These are phyloP conservation scores for Amblyjoppa proteus DNA, from an alignment of 2,888 invertebrate genomes.

Conservation along the genomic window DNA sequence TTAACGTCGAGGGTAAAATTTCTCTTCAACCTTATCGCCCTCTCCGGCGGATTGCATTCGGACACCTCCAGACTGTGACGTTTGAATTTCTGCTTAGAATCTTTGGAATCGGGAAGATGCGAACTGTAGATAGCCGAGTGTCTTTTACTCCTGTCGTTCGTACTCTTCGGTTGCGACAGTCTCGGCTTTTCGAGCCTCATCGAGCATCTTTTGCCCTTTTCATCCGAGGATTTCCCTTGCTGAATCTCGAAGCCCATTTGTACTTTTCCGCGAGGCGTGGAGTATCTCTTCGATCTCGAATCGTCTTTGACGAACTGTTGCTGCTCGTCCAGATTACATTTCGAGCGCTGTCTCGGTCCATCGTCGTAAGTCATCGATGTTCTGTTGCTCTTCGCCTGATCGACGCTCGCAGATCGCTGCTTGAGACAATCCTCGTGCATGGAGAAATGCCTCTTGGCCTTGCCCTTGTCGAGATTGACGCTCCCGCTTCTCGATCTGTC, in stretches of 20 bases:
- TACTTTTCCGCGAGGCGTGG: constrained; percentile 69
- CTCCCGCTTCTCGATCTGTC: constrained; percentile 71
- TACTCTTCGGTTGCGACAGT: constrained; percentile 72
- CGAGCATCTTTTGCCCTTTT: constrained; percentile 76
- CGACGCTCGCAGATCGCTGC: constrained; percentile 71
- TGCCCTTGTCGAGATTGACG: constrained; percentile 73
- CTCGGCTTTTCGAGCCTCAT: constrained; percentile 74
- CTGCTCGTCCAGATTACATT: constrained; percentile 71
- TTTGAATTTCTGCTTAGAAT: constrained; percentile 78
- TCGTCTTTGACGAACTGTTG: constrained; percentile 68
- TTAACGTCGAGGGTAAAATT: constrained; percentile 80
- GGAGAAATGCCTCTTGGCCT: constrained; percentile 75
- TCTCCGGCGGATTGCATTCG: constrained; percentile 75
- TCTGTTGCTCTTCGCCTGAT: constrained; percentile 70
- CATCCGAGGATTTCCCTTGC: constrained; percentile 68
- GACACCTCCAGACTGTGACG: constrained; percentile 81
- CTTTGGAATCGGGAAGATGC: constrained; percentile 76
- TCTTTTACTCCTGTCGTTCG: constrained; percentile 78
- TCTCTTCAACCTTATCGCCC: constrained; percentile 68
- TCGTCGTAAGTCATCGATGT: constrained; percentile 79
- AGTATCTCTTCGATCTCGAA: constrained; percentile 71
- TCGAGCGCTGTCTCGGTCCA: constrained; percentile 68
- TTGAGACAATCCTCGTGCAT: constrained; percentile 78
- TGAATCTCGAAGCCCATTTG: constrained; percentile 71
- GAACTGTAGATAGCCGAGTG: constrained; percentile 79